Conservation (phyloP, 2,113 vertebrate genomes). For the Rhinichthys klamathensis region DNA sequence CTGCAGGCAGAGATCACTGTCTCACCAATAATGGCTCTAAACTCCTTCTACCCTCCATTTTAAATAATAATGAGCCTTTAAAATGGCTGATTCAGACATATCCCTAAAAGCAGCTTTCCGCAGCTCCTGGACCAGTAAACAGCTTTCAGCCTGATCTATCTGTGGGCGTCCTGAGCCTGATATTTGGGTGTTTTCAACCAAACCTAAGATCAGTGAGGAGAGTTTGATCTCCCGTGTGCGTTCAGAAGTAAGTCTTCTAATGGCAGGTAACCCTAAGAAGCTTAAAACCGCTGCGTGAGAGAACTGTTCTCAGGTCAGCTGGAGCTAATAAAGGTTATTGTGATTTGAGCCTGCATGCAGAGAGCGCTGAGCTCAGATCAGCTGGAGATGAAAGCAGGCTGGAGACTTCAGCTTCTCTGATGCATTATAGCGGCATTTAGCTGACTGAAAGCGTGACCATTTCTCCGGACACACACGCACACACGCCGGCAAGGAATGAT, state of each 20-base stretch:
- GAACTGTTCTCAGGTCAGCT: slow-evolving; percentile 34
- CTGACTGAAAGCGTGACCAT: slow-evolving; percentile 46
- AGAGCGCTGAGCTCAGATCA: slow-evolving; percentile 41
- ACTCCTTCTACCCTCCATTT: slow-evolving; percentile 40
- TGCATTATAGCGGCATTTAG: slow-evolving; percentile 45
- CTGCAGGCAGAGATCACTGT: slow-evolving; percentile 34
- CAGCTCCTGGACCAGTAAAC: slow-evolving; percentile 33
- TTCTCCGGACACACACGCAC: slow-evolving; percentile 34
- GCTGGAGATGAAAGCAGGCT: slow-evolving; percentile 38
- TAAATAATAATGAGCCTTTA: slow-evolving; percentile 48
- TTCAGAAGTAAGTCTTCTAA: slow-evolving; percentile 30
- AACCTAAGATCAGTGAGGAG: slow-evolving; percentile 6
- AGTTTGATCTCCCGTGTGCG: slow-evolving; percentile 27
- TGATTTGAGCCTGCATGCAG: slow-evolving; percentile 13
- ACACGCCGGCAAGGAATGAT: slow-evolving; percentile 35
- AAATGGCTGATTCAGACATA: slow-evolving; percentile 42
- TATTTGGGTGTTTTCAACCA: slow-evolving; percentile 42
- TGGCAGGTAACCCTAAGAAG: slow-evolving; percentile 43
- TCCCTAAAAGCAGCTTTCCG: slow-evolving; percentile 31
- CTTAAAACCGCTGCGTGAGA: slow-evolving; percentile 1
- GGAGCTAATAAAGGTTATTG: slow-evolving; percentile 42
- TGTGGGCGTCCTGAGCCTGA: slow-evolving; percentile 2
- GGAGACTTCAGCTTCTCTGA: slow-evolving; percentile 42
- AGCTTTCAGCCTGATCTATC: slow-evolving; percentile 27
- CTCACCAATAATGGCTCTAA: slow-evolving; percentile 40